Evolutionary conservation across 2,888 invertebrate species (phyloP).

Genomic region (Halictus quadricinctus): DNA sequence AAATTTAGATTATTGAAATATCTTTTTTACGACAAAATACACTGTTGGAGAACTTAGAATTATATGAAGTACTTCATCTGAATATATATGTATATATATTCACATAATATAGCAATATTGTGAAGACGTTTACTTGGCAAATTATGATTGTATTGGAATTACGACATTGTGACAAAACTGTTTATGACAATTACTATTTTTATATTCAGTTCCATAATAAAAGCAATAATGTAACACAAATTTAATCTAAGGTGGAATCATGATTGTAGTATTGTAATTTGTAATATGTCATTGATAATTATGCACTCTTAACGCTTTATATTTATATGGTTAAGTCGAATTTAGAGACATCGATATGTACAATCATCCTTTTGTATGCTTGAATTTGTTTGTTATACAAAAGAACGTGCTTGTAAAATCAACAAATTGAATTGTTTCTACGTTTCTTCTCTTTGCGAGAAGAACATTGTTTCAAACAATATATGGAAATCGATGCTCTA

Average conservation of each 20-base stretch:
- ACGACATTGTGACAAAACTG: conserved; percentile 43
- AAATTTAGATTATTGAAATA: conserved; percentile 59
- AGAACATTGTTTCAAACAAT: neutral
- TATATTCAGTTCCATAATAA: conserved; percentile 65
- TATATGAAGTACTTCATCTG: conserved; percentile 41
- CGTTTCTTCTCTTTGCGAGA: neutral
- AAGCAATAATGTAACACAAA: conserved; percentile 53
- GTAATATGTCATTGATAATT: conserved; percentile 37
- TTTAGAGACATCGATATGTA: conserved; percentile 14
- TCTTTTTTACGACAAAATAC: conserved; percentile 54
- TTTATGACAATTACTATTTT: conserved; percentile 66
- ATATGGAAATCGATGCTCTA: neutral
- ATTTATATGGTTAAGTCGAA: conserved; percentile 33
- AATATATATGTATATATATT: conserved; percentile 29
- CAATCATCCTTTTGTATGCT: conserved; percentile 13
- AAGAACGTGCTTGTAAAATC: conserved; percentile 10
- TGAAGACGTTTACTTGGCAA: conserved; percentile 28
- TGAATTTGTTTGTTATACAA: conserved; percentile 7
- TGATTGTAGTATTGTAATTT: conserved; percentile 43
- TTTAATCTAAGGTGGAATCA: conserved; percentile 47
- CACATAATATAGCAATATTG: conserved; percentile 46
- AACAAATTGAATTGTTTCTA: conserved; percentile 25
- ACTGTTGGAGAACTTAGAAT: conserved; percentile 44
- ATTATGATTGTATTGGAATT: conserved; percentile 54
- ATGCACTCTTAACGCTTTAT: conserved; percentile 43